These are phyloP conservation scores for Syngnathus acus DNA, from an alignment of 2,797 vertebrate species.

Conservation along the genomic window DNA sequence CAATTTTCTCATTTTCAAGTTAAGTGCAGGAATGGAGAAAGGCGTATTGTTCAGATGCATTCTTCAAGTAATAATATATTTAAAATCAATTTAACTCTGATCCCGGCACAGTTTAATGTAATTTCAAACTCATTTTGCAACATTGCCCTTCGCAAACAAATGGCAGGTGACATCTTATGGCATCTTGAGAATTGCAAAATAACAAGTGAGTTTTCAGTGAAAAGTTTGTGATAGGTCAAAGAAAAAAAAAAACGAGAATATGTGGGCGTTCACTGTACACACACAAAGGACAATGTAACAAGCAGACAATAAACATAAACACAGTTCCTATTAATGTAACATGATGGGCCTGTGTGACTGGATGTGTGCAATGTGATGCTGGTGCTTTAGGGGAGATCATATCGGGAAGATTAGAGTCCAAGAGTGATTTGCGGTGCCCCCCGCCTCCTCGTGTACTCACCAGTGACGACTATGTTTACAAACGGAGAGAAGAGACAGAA, in stretches of 20 bases:
- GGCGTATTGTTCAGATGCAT: too few relatives aligned
- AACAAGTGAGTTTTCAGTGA: background rate
- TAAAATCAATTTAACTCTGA: background rate
- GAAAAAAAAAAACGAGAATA: background rate
- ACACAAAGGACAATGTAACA: slow-evolving; percentile 1
- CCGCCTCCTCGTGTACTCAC: slow-evolving; percentile 61
- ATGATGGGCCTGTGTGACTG: slow-evolving; percentile 6
- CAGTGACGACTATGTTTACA: slow-evolving; percentile 70
- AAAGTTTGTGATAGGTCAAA: background rate
- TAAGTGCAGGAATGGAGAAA: background rate
- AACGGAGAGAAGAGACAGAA: slow-evolving; percentile 74
- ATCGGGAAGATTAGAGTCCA: slow-evolving; percentile 17
- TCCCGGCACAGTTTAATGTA: too few relatives aligned
- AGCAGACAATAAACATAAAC: background rate
- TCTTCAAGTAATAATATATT: too few relatives aligned
- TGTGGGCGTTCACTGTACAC: background rate
- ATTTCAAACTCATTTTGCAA: background rate
- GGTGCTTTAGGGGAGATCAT: slow-evolving; percentile 13
- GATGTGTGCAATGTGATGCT: slow-evolving; percentile 3
- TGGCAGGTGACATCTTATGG: background rate
- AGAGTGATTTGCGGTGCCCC: slow-evolving; percentile 16
- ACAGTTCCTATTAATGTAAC: background rate
- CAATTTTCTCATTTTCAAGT: background rate
- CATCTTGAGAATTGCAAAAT: background rate
- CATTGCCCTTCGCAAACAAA: background rate